A percentile compares a stretch with the other conserved stretches of the same genome.
These are phyloP conservation scores for Egretta garzetta DNA, from an alignment of 2,113 vertebrate genomes.

Conservation along the genomic window DNA sequence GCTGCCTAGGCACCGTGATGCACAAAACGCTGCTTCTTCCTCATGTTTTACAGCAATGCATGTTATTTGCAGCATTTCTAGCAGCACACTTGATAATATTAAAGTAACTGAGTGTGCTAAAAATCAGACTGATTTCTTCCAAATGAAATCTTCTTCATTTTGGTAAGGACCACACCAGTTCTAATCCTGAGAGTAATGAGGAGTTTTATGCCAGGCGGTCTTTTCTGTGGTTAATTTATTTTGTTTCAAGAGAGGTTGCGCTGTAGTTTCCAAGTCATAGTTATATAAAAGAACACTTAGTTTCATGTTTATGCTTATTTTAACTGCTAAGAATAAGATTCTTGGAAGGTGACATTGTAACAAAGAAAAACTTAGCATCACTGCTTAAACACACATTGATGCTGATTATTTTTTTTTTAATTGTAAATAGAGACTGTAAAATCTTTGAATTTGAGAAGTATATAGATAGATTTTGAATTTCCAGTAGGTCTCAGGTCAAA, in stretches of 20 bases:
- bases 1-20: accelerated
- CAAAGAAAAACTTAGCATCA: background rate
- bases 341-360: background rate
- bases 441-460: background rate
- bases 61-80: background rate
- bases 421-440: background rate
- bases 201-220: background rate
- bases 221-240: background rate
- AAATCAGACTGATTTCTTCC: background rate
- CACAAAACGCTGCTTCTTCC: background rate
- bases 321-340: background rate
- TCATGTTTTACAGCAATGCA: background rate
- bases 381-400: background rate
- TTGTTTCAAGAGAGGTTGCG: background rate
- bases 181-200: background rate
- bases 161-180: background rate
- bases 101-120: background rate
- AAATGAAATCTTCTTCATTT: background rate
- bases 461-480: background rate
- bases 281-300: background rate
- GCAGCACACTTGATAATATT: background rate
- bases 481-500: background rate
- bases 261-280: background rate
- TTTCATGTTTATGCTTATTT: background rate
- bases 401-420: background rate